Evolutionary conservation across 2,888 invertebrate genomes (phyloP).

Genomic region (Synergus itoensis): DNA sequence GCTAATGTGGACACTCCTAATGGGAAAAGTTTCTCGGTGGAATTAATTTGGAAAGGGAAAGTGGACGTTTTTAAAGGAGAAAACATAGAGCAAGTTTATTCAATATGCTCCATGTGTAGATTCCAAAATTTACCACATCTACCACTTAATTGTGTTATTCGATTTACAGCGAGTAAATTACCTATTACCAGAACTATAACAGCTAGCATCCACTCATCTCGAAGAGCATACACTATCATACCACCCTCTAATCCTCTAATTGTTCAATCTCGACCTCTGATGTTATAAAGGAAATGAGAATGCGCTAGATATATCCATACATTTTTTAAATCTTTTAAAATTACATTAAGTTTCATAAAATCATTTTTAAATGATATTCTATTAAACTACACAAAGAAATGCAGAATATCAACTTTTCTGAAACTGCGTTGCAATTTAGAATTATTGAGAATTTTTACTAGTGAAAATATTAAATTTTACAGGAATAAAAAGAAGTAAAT

Average conservation of each 20-base stretch:
- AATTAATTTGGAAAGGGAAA: conserved; percentile 21
- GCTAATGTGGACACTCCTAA: conserved; percentile 1
- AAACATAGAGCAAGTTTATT: neutral
- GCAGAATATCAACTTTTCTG: too few species aligned
- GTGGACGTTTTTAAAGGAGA: neutral
- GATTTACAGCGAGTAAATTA: conserved; percentile 4
- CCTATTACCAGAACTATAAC: conserved; percentile 8
- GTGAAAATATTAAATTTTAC: too few species aligned
- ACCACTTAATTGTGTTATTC: neutral
- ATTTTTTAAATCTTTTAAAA: neutral
- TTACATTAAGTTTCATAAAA: too few species aligned
- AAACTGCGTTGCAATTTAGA: too few species aligned
- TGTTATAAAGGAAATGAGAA: neutral
- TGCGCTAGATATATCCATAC: neutral
- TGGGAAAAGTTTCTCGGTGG: neutral
- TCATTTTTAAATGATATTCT: too few species aligned
- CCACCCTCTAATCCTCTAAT: conserved; percentile 9
- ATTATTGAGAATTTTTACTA: too few species aligned
- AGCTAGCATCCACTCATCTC: neutral
- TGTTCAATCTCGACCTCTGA: neutral
- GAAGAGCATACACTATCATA: neutral
- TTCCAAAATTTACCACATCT: neutral
- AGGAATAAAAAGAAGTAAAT: too few species aligned
- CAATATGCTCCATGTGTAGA: neutral
- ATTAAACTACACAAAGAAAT: too few species aligned